Percentiles rank a stretch among this genome's conserved stretches.
These are phyloP conservation scores for Camptogramma bilineatum DNA, from an alignment of 2,888 invertebrate genomes.

Conservation along the genomic window DNA sequence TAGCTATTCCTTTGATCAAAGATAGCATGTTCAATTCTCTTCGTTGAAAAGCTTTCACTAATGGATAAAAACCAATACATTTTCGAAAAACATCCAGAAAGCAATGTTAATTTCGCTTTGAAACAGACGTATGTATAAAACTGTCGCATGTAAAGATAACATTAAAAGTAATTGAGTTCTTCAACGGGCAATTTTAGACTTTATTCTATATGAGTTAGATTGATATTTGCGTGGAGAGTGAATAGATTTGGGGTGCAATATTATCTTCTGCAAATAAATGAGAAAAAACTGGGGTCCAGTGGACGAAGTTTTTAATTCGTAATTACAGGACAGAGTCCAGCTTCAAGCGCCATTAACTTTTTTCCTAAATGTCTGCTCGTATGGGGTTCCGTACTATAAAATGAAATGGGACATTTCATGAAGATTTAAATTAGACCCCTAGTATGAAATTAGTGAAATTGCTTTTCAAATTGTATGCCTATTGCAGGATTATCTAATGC, in stretches of 20 bases:
- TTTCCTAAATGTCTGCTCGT: slow-evolving; percentile 75
- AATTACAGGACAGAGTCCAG: slow-evolving; percentile 84
- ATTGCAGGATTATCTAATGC: background rate
- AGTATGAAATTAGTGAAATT: slow-evolving; percentile 47
- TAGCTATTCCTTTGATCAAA: slow-evolving; percentile 29
- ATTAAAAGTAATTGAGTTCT: slow-evolving; percentile 75
- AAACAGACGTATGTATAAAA: slow-evolving; percentile 68
- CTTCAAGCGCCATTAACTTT: slow-evolving; percentile 84
- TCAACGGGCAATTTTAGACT: slow-evolving; percentile 52
- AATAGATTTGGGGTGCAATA: slow-evolving; percentile 73
- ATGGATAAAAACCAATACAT: slow-evolving; percentile 45
- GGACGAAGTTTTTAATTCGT: slow-evolving; percentile 84
- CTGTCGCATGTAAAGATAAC: slow-evolving; percentile 77
- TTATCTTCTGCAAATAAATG: slow-evolving; percentile 83
- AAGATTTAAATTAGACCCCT: slow-evolving; percentile 68
- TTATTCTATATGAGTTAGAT: slow-evolving; percentile 46
- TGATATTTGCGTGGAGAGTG: slow-evolving; percentile 38
- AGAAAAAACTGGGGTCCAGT: slow-evolving; percentile 80
- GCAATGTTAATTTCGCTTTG: slow-evolving; percentile 74
- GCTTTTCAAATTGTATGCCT: slow-evolving; percentile 32
- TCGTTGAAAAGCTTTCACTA: slow-evolving; percentile 17
- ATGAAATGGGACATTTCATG: slow-evolving; percentile 69
- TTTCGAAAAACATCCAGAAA: slow-evolving; percentile 41
- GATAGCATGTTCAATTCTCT: slow-evolving; percentile 25
- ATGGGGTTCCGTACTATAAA: slow-evolving; percentile 64